Percentiles rank a stretch among this genome's conserved stretches.
These are phyloP conservation scores for Setipinna tenuifilis DNA, from an alignment of 2,797 vertebrate genomes.

Conservation along the genomic window DNA sequence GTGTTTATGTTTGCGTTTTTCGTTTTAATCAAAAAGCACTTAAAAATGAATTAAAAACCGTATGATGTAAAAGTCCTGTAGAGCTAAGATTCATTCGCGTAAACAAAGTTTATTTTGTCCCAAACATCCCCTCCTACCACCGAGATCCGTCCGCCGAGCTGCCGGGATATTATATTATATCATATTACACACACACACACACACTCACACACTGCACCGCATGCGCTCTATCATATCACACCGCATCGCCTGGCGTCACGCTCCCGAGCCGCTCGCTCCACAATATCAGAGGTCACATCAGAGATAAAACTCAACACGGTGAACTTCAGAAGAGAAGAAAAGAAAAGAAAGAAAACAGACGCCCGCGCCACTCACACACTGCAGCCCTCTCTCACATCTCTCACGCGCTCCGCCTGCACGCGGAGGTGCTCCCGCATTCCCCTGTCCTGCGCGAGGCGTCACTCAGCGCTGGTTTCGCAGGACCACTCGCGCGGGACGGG, in stretches of 20 bases:
- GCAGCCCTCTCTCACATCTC: background rate
- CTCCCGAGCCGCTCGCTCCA: no score
- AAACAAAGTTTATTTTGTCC: background rate
- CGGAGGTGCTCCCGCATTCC: background rate
- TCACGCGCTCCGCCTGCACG: background rate
- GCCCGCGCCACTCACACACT: background rate
- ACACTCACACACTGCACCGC: no score
- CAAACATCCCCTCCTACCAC: no score
- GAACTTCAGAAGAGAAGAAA: background rate
- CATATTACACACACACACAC: no score
- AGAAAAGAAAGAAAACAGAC: background rate
- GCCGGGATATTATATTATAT: no score
- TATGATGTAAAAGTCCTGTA: background rate
- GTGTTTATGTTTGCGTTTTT: background rate
- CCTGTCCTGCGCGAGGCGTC: background rate
- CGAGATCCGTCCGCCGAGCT: no score
- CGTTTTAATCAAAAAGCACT: background rate
- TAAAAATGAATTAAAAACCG: background rate
- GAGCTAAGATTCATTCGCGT: background rate
- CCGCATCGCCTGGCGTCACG: no score
- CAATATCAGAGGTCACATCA: background rate
- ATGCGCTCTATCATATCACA: no score
- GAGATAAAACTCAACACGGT: background rate
- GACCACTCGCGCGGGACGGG: background rate
- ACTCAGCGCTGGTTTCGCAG: background rate